phyloP scores from a whole-genome alignment of 1,140 invertebrate species.

The Thaumatotibia leucotreta region DNA sequence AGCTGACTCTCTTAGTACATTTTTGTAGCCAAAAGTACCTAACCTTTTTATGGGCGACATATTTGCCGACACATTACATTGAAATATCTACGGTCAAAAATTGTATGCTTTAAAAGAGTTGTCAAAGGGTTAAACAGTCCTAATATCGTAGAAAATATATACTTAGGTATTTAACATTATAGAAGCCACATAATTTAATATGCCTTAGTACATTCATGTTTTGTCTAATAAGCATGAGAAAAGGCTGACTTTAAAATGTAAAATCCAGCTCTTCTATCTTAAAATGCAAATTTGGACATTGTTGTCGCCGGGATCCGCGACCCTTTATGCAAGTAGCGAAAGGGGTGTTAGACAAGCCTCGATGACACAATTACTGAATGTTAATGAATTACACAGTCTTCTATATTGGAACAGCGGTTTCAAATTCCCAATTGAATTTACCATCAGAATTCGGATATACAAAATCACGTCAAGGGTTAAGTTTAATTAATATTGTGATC shows the following conservation, averaged over 20 bases:
- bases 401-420: not conserved
- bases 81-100: too few species aligned
- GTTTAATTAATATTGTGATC: not conserved
- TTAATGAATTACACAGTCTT: not conserved
- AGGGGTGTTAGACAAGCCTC: slow-evolving; percentile 3
- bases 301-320: slow-evolving; percentile 3
- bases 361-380: not conserved
- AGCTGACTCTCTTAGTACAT: too few species aligned
- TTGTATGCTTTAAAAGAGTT: too few species aligned
- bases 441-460: not conserved
- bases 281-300: slow-evolving; percentile 11
- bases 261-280: not conserved
- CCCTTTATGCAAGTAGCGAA: slow-evolving; percentile 1
- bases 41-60: too few species aligned
- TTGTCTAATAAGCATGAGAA: not conserved
- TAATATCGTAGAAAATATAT: too few species aligned
- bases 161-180: not conserved
- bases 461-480: not conserved
- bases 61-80: too few species aligned
- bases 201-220: not conserved
- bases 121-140: too few species aligned
- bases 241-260: not conserved
- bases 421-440: not conserved
- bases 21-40: too few species aligned
- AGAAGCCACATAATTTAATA: not conserved